phyloP scores from a whole-genome alignment of 1,140 invertebrate genomes.

The Phortica variegata region DNA sequence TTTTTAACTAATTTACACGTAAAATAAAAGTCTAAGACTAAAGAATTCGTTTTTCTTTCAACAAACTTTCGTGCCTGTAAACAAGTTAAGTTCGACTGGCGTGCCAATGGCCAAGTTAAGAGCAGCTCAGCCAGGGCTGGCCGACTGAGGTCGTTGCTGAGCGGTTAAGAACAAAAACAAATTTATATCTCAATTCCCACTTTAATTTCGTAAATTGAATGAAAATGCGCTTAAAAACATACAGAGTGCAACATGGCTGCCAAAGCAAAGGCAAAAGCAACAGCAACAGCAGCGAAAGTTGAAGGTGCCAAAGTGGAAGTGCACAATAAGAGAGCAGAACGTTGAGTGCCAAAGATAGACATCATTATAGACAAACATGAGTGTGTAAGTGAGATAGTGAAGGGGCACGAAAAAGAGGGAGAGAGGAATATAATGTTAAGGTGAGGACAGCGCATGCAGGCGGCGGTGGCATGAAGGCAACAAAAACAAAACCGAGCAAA shows the following conservation, averaged over 20 bases:
- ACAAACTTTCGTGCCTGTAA: too few species aligned
- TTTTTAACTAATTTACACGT: constrained; percentile 47
- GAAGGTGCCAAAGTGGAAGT: background rate
- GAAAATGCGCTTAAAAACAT: constrained; percentile 56
- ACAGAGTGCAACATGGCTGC: too few species aligned
- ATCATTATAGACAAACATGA: too few species aligned
- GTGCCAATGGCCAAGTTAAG: too few species aligned
- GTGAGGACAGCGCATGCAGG: too few species aligned
- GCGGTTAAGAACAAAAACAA: constrained; percentile 40
- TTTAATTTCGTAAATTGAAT: constrained; percentile 57
- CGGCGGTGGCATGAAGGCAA: too few species aligned
- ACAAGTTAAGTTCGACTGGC: too few species aligned
- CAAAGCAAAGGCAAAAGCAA: too few species aligned
- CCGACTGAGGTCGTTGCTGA: constrained; percentile 13
- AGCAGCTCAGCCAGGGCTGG: constrained; percentile 16
- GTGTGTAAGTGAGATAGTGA: too few species aligned
- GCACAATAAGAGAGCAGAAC: constrained; percentile 17
- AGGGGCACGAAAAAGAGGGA: constrained; percentile 7
- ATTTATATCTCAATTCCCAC: constrained; percentile 57
- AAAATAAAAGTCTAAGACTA: too few species aligned
- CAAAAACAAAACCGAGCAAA: constrained; percentile 13
- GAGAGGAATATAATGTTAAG: constrained; percentile 12
- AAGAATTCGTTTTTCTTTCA: too few species aligned
- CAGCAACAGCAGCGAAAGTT: constrained; percentile 20
- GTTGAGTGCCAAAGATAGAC: background rate